A percentile compares a stretch with the other conserved stretches of the same genome.
Conservation (phyloP, 1,140 invertebrate species). For the Diploscapter pachys region DNA sequence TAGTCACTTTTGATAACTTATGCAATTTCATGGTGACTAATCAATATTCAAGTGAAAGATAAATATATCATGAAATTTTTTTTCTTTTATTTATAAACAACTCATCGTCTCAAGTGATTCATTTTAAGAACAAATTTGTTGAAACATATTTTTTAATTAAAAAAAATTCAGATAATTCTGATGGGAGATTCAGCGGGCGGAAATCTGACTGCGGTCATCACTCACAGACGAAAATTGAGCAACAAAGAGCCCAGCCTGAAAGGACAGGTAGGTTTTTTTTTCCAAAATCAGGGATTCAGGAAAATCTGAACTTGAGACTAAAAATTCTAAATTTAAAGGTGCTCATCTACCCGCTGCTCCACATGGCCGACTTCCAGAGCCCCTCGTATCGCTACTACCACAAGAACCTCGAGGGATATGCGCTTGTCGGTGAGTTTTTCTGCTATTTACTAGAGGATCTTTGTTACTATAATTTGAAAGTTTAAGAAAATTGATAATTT, state of each 20-base stretch:
- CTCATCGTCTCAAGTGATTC: not conserved
- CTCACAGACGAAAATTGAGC: slow-evolving; percentile 29
- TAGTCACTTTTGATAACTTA: not conserved
- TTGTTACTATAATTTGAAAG: not conserved
- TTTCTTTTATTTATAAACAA: not conserved
- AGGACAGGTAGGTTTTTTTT: slow-evolving; percentile 10
- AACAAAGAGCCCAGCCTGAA: not conserved
- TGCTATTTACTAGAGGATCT: not conserved
- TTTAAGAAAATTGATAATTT: not conserved
- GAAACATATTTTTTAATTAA: not conserved
- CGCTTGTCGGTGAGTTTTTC: slow-evolving; percentile 31
- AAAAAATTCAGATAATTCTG: slow-evolving; percentile 19
- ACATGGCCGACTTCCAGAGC: slow-evolving; percentile 37
- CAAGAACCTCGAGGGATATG: slow-evolving; percentile 26
- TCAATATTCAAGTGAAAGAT: too few relatives aligned
- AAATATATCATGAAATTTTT: too few relatives aligned
- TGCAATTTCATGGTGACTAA: too few relatives aligned
- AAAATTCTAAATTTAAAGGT: slow-evolving; percentile 1
- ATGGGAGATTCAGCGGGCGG: slow-evolving; percentile 43
- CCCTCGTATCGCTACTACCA: slow-evolving; percentile 35
- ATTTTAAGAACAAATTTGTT: not conserved
- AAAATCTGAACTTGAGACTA: not conserved
- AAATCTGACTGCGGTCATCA: slow-evolving; percentile 34
- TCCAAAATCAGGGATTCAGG: not conserved
- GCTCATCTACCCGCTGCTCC: slow-evolving; percentile 38